Evolutionary conservation across 37 sponge, comb jelly and placozoan species (phyloP), one percentile per base, ranked within the genome.

Genomic region (Ephydatia muelleri): DNA sequence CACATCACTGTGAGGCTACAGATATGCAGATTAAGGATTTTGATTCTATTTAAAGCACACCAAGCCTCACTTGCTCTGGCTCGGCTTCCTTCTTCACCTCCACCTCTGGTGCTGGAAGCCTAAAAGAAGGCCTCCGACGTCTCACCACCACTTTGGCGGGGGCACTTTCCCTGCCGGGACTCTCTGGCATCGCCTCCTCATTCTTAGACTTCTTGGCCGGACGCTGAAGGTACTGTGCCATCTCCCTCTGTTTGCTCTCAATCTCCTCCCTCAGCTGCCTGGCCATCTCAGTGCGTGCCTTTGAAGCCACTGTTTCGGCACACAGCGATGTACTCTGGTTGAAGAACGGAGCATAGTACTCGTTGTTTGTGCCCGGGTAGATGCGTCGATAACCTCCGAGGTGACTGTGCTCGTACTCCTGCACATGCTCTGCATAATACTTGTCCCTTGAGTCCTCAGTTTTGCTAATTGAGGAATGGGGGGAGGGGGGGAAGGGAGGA

Each of bases 221-320:
- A 27, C 28, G 79, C 35, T 74, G 73, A 14, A 30, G 30, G 38
- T 37, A 69, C 31, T 43, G 47, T 14, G 84, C 80, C 27, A 36
- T 47, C 71, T 89, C 87, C 64, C 89, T 93, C 78, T 73, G 79
- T 38, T 89, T 93, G 21, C 78, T 72, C 39, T 89, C 87, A 11
- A 93, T 81, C 34, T 86, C 93, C 73, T 89, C 80, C 25, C 83
- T 67, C 85, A 82, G 89, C 66, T 86, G 81, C 88, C 76, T 90
- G 65, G 91, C 87, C 33, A 93, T 82, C 70, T 92, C 93, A 28
- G 83, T 87, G 2, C 99, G 78, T 0, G 96, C 96, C 70, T 71
- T 85, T 12, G 96, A 98, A 11, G 99, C 96, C 13, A 89, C 94
- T 47, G 99, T 99, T 74, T 97, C 97, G 8, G 92, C 75, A 76